These are phyloP conservation scores for Periphyllus acericola DNA, from an alignment of 2,888 invertebrate genomes.

Conservation along the genomic window DNA sequence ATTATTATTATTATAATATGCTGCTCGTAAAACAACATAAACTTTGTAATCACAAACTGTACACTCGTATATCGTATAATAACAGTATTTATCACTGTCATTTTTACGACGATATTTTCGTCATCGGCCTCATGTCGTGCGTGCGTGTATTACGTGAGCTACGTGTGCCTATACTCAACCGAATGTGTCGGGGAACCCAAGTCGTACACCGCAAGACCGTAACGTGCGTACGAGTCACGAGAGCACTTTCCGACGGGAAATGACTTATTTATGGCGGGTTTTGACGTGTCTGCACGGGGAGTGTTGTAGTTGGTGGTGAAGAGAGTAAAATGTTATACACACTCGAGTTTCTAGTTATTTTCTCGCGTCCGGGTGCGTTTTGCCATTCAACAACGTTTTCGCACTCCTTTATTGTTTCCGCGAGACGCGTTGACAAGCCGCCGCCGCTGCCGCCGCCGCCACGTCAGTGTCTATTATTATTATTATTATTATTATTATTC, in stretches of 20 bases:
- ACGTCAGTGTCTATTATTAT: neutral
- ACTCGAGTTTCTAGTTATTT: neutral
- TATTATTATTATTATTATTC: neutral
- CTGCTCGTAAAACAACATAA: neutral
- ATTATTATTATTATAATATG: no score
- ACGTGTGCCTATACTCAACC: neutral
- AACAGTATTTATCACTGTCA: neutral
- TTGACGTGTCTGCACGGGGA: neutral
- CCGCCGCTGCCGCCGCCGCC: neutral
- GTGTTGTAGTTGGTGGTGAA: neutral
- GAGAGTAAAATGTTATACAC: neutral
- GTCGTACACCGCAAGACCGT: neutral
- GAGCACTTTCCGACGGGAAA: constrained; percentile 32
- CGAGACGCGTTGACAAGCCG: neutral
- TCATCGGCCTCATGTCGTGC: neutral
- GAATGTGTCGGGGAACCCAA: neutral
- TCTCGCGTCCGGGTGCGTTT: neutral
- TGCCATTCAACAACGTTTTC: neutral
- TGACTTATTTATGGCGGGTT: constrained; percentile 41
- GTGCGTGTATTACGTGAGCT: neutral
- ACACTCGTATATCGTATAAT: neutral
- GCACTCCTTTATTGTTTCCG: neutral
- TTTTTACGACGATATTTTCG: neutral
- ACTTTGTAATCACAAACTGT: neutral
- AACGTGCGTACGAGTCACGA: constrained; percentile 3